Conservation (phyloP, 30 jellyfish, hydroid and myxozoan genomes). For the Calvadosia cruxmelitensis region DNA sequence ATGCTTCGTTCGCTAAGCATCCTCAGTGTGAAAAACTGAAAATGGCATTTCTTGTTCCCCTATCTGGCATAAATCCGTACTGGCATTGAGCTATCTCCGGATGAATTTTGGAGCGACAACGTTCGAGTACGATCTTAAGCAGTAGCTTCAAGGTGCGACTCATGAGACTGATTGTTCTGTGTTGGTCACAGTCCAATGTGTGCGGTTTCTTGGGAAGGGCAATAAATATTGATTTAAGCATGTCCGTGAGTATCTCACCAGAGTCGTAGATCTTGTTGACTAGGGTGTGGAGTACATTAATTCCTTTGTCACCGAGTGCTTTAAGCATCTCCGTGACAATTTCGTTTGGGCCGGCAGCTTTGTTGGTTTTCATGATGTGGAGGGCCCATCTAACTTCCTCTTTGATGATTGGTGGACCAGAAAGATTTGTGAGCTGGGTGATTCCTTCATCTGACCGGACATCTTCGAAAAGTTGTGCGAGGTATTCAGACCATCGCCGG, state of each 20-base stretch:
- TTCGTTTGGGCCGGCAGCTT: slow-evolving; percentile 1
- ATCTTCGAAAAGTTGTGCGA: slow-evolving; percentile 3
- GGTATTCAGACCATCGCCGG: slow-evolving; percentile 5
- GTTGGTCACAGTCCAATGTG: neutral
- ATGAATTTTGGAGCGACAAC: slow-evolving; percentile 6
- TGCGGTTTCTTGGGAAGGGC: slow-evolving; percentile 7
- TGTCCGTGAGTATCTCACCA: slow-evolving; percentile 1
- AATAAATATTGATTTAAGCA: slow-evolving; percentile 2
- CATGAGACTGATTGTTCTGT: slow-evolving; percentile 5
- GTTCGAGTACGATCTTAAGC: slow-evolving; percentile 1
- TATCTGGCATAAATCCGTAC: slow-evolving; percentile 2
- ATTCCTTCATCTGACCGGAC: neutral
- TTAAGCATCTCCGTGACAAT: neutral
- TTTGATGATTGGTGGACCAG: slow-evolving; percentile 10
- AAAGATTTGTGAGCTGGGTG: neutral
- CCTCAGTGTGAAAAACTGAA: too few species aligned
- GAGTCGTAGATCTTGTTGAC: slow-evolving; percentile 3
- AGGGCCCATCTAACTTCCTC: slow-evolving; percentile 5
- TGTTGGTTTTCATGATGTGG: neutral
- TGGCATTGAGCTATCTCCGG: slow-evolving; percentile 6
- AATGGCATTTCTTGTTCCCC: slow-evolving; percentile 7
- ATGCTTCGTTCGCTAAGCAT: too few species aligned
- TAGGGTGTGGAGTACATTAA: slow-evolving; percentile 2
- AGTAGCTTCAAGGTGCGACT: slow-evolving; percentile 4
- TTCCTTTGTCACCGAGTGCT: slow-evolving; percentile 5